phyloP scores from a whole-genome alignment of 2,113 vertebrate species.

The Osmerus eperlanus region DNA sequence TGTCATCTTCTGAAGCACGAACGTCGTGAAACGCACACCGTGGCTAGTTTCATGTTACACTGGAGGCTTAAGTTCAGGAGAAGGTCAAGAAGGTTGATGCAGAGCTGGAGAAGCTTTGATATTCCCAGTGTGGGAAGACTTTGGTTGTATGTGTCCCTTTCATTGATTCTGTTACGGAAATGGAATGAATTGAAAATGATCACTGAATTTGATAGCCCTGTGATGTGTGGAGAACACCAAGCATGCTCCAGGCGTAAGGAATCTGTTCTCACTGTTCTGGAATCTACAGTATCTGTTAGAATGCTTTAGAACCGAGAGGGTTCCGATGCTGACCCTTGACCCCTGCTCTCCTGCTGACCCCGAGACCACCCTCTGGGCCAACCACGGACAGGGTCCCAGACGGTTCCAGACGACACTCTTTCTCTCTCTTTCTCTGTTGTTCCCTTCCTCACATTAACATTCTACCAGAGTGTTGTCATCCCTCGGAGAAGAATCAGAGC shows the following conservation, averaged over 20 bases:
- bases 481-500: constrained; percentile 7
- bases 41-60: no score
- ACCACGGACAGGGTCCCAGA: not conserved
- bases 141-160: no score
- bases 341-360: not conserved
- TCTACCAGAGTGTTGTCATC: constrained; percentile 8
- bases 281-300: not conserved
- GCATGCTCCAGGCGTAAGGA: not conserved
- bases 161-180: no score
- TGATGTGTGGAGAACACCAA: no score
- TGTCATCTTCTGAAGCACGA: not conserved
- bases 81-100: no score
- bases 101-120: not conserved
- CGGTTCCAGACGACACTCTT: not conserved
- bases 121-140: not conserved
- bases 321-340: not conserved
- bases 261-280: constrained; percentile 1
- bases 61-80: no score
- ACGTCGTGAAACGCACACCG: no score
- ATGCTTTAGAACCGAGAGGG: not conserved
- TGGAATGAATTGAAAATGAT: no score
- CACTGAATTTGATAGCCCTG: no score
- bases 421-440: not conserved
- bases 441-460: not conserved
- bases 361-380: not conserved